Base-by-base conservation (phyloP, 2,113 vertebrate species). In the Eudyptes chrysolophus region DNA sequence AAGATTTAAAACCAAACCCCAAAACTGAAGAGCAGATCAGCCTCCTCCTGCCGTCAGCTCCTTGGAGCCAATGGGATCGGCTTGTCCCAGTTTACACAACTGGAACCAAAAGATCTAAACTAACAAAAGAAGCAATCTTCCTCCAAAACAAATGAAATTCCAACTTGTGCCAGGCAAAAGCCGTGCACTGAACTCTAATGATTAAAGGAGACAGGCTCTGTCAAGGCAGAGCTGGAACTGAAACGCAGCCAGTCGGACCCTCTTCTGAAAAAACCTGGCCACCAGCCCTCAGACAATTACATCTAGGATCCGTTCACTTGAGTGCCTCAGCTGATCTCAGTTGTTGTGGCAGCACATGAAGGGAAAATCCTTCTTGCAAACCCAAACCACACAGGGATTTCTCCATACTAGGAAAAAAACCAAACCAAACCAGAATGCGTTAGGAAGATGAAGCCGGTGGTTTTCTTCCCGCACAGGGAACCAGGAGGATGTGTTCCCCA, bases 151-250 rank as follows among this genome's bases (percentile, higher is more conserved):
- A 97, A 96, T 62, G 84, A 86, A 93, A 96, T 88, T 51, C 70
- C 82, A 51, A 13, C 84, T 81, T 2, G 79, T 90, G 94, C 92
- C 94, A 97, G 82, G 89, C 68, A 14, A 68, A 77, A 88, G 89
- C 93, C 87, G 68, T 96, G 92, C 96, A 96, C 87, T 95, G 94
- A 97, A 83, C 95, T 94, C 94, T 96, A 88, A 96, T 97, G 96
- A 96, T 97, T 97, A 85, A 92, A 97, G 76, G 92, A 96, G 95
- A 96, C 97, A 97, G 95, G 95, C 95, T 90, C 96, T 96, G 92
- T 94, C 84, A 76, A 96, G 92, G 93, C 92, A 97, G 95, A 96
- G 94, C 95, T 97, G 87, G 95, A 91, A 66, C 87, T 96, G 95
- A 97, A 97, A 90, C 5, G 1, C 62, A 77, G 93, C 93, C 95